Evolutionary conservation across 1,140 invertebrate species (phyloP).

Genomic region (Tetramorium alpestre): DNA sequence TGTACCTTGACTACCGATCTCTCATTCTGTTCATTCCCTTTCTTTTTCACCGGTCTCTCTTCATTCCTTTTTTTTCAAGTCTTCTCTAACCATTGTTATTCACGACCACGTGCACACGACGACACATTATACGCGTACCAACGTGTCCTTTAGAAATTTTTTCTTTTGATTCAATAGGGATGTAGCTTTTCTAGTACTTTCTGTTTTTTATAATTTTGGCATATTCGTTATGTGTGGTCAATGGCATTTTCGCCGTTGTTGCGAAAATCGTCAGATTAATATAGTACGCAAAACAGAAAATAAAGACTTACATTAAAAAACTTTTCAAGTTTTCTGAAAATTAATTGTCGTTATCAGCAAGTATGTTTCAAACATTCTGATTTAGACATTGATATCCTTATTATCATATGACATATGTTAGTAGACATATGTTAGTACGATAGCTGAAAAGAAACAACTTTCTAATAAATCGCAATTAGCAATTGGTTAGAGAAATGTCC

Average conservation of each 20-base stretch:
- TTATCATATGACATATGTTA: conserved; percentile 1
- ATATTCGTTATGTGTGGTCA: conserved; percentile 19
- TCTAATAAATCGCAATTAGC: background rate
- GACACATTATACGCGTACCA: conserved; percentile 63
- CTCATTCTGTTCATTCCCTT: conserved; percentile 69
- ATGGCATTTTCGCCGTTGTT: background rate
- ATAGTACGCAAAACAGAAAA: conserved; percentile 10
- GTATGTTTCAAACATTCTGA: background rate
- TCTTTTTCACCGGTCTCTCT: conserved; percentile 38
- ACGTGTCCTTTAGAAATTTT: conserved; percentile 81
- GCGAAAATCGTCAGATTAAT: background rate
- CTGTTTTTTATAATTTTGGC: conserved; percentile 70
- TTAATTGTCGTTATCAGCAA: background rate
- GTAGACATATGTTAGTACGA: background rate
- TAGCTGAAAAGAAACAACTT: background rate
- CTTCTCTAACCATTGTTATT: conserved; percentile 69
- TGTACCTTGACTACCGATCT: conserved; percentile 70
- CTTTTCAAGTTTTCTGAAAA: background rate
- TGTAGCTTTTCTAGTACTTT: conserved; percentile 50
- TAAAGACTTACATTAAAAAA: background rate
- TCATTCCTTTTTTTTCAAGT: conserved; percentile 43
- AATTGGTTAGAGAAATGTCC: background rate
- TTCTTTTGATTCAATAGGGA: conserved; percentile 69
- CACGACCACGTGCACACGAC: conserved; percentile 68
- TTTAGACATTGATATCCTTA: background rate